phyloP scores from a whole-genome alignment of 2,113 vertebrate genomes.

The Guaruba guarouba region DNA sequence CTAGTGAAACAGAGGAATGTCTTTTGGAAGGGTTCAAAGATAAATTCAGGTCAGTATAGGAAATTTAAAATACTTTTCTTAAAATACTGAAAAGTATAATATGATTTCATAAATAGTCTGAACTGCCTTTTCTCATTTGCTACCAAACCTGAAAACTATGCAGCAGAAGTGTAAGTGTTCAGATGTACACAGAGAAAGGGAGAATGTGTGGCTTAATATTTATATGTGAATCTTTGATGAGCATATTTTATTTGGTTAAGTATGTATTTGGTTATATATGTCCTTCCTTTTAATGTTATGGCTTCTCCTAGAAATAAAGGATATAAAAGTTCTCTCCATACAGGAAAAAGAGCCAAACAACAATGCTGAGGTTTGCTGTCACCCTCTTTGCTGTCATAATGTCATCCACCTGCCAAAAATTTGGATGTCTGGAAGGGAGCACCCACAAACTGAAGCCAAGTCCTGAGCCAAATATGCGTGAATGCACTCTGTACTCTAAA shows the following conservation, averaged over 20 bases:
- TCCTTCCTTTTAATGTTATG: neutral
- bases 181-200: neutral
- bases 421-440: constrained; percentile 52
- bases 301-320: neutral
- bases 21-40: neutral
- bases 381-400: constrained; percentile 20
- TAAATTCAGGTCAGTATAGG: neutral
- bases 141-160: neutral
- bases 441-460: constrained; percentile 66
- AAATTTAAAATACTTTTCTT: neutral
- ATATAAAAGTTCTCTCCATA: neutral
- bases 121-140: neutral
- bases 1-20: neutral
- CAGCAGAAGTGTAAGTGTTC: neutral
- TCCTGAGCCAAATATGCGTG: constrained; percentile 56
- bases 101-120: neutral
- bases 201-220: neutral
- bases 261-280: neutral
- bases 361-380: constrained; percentile 51
- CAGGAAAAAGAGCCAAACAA: neutral
- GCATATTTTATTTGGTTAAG: neutral
- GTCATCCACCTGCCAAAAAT: neutral
- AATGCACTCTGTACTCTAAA: constrained; percentile 68
- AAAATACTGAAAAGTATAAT: neutral
- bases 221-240: neutral